Percentiles rank a stretch among this genome's conserved stretches.
Evolutionary conservation across 2,113 vertebrate genomes (phyloP).

Genomic region (Gobiocypris rarus): DNA sequence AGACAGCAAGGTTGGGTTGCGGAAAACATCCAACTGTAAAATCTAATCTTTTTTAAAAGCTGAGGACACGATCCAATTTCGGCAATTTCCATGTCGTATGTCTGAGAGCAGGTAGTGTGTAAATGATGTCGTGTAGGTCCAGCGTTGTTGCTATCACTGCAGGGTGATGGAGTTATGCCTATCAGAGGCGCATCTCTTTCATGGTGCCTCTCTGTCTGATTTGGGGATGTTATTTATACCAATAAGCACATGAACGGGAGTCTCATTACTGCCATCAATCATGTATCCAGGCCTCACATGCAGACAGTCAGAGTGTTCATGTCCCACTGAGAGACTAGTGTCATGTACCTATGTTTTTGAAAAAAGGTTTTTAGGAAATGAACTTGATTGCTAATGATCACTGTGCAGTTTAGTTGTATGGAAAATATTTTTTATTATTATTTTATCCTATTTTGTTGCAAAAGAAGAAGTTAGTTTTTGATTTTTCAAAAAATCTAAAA

Average conservation of each 20-base stretch:
- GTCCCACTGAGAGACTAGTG: not conserved
- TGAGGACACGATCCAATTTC: slow-evolving; percentile 38
- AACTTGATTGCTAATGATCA: too few species aligned
- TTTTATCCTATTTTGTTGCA: too few species aligned
- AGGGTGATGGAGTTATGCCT: slow-evolving; percentile 41
- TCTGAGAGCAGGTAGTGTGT: slow-evolving; percentile 48
- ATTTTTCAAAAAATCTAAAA: too few species aligned
- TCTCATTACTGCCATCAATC: slow-evolving; percentile 46
- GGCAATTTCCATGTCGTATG: slow-evolving; percentile 38
- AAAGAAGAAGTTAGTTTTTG: too few species aligned
- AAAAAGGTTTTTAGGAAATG: too few species aligned
- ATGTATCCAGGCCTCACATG: slow-evolving; percentile 8
- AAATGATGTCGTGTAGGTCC: slow-evolving; percentile 43
- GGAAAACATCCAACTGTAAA: slow-evolving; percentile 46
- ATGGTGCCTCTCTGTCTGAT: slow-evolving; percentile 56
- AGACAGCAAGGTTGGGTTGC: not conserved
- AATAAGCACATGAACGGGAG: slow-evolving; percentile 52
- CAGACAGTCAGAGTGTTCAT: not conserved
- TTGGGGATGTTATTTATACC: slow-evolving; percentile 50
- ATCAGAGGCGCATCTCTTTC: slow-evolving; percentile 51
- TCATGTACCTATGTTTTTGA: too few species aligned
- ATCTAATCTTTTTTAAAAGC: slow-evolving; percentile 57
- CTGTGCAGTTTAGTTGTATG: too few species aligned
- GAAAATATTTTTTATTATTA: too few species aligned
- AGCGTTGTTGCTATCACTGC: slow-evolving; percentile 31